These are phyloP conservation scores for Chamaea fasciata DNA, from an alignment of 2,113 vertebrate species.

Conservation along the genomic window DNA sequence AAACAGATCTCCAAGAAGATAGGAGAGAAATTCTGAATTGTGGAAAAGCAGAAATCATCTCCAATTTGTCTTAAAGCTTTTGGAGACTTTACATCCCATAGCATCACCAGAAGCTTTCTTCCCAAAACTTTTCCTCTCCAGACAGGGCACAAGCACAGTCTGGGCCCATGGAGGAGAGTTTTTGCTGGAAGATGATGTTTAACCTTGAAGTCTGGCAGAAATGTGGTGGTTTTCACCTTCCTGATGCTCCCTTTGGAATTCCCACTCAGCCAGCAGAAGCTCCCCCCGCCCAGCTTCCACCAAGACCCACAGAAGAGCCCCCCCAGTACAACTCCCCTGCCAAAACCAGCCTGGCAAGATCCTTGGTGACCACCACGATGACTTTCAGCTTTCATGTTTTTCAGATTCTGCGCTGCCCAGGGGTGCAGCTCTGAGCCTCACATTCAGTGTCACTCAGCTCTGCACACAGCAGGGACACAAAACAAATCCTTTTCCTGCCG, in stretches of 20 bases:
- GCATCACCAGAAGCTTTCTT: neutral
- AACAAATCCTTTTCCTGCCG: neutral
- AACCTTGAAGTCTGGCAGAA: neutral
- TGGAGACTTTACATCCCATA: neutral
- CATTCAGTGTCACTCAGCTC: neutral
- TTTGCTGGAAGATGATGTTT: neutral
- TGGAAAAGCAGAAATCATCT: fast-evolving
- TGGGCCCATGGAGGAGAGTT: fast-evolving
- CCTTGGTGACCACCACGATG: neutral
- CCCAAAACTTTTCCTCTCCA: neutral
- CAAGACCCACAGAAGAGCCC: neutral
- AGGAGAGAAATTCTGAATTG: neutral
- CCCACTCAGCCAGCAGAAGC: neutral
- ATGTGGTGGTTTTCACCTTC: neutral
- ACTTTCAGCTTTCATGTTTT: neutral
- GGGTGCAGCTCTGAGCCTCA: neutral
- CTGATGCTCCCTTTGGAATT: neutral
- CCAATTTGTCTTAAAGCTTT: neutral
- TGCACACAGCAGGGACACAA: neutral
- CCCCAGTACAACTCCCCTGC: neutral
- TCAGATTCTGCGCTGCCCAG: neutral
- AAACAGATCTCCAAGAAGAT: neutral
- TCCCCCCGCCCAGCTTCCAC: neutral
- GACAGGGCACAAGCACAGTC: neutral
- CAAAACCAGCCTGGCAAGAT: neutral